These are phyloP conservation scores for Neuroscelio doddi DNA, from an alignment of 2,888 invertebrate species.

Conservation along the genomic window DNA sequence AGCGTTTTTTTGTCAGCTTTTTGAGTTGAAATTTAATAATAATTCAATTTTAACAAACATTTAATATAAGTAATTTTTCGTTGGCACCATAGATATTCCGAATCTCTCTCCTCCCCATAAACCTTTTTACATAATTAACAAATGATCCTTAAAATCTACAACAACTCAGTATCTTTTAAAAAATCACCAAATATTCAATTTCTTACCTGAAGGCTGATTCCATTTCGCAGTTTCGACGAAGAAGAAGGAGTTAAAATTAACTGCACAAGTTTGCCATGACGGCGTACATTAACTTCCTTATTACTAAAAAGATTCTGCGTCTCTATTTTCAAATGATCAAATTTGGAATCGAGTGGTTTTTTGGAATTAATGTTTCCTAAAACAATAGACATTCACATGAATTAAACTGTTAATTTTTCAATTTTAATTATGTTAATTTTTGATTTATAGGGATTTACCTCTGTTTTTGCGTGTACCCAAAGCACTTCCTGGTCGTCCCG, in stretches of 20 bases:
- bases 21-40: no score
- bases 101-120: no score
- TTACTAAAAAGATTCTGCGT: conserved; percentile 63
- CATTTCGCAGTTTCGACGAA: conserved; percentile 76
- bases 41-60: no score
- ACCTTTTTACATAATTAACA: no score
- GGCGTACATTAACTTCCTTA: conserved; percentile 76
- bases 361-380: conserved; percentile 49
- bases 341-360: conserved; percentile 32
- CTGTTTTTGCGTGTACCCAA: conserved; percentile 56
- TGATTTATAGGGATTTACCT: conserved; percentile 48
- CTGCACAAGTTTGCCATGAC: conserved; percentile 77
- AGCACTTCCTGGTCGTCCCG: conserved; percentile 50
- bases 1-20: no score
- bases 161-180: background rate
- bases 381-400: conserved; percentile 24
- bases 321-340: conserved; percentile 54
- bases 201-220: conserved; percentile 77
- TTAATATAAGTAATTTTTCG: no score
- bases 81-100: no score
- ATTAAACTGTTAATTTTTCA: no score
- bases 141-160: no score
- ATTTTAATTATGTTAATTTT: no score
- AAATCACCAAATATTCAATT: background rate
- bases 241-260: conserved; percentile 76